These are phyloP conservation scores for Tribolium castaneum DNA, from an alignment of 1,140 invertebrate genomes.

Conservation along the genomic window DNA sequence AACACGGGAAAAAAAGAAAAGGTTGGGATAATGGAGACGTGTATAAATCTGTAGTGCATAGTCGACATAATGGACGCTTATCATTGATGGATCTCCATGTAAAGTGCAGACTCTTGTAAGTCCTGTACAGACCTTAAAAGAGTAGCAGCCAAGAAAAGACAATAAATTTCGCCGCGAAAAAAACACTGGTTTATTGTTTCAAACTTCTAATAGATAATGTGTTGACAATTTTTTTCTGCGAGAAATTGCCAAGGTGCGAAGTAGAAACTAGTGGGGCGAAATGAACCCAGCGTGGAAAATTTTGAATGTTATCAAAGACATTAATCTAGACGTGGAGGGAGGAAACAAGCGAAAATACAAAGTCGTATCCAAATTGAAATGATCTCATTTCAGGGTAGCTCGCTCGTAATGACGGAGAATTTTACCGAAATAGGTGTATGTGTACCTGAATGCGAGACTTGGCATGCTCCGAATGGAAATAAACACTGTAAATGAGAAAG, in stretches of 20 bases:
- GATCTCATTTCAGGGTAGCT: conserved; percentile 39
- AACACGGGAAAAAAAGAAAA: not conserved
- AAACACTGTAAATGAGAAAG: conserved; percentile 41
- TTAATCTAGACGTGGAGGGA: conserved; percentile 37
- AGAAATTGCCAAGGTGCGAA: conserved; percentile 21
- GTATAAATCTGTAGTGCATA: conserved; percentile 35
- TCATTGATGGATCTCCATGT: conserved; percentile 44
- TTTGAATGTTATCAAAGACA: conserved; percentile 43
- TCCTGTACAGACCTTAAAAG: conserved; percentile 42
- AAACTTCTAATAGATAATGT: conserved; percentile 33
- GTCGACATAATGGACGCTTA: conserved; percentile 45
- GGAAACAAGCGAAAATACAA: conserved; percentile 41
- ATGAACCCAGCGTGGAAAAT: conserved; percentile 36
- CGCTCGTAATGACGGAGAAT: conserved; percentile 40
- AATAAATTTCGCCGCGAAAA: conserved; percentile 33
- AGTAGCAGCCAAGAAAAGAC: conserved; percentile 13
- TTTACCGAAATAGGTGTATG: conserved; percentile 40
- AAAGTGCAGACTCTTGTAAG: conserved; percentile 46
- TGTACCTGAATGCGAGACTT: conserved; percentile 33
- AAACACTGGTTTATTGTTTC: conserved; percentile 11
- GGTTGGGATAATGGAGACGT: conserved; percentile 15
- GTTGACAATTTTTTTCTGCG: not conserved
- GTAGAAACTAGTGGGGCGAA: conserved; percentile 14
- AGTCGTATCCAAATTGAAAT: conserved; percentile 41
- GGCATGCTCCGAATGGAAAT: conserved; percentile 23